Base-by-base conservation (phyloP, 2,888 invertebrate genomes). In the Standfussiana lucernea region DNA sequence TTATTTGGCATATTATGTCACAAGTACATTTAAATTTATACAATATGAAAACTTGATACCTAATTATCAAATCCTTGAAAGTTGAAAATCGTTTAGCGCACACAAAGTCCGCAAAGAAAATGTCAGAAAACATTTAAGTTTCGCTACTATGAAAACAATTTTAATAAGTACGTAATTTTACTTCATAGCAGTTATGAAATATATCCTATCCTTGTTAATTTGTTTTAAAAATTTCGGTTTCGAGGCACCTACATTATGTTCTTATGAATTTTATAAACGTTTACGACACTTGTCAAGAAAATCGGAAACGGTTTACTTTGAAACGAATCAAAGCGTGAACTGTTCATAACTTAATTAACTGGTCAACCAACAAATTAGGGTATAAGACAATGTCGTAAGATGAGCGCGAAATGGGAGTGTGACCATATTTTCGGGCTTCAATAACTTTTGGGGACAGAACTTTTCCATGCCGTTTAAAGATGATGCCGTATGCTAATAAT, bases 311-410 rank as follows among this genome's bases (percentile, higher is more conserved):
- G 32, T 72, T 75, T 13, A 61, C 5, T 65, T 32, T 6, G 28
- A 56, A 32, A 67, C 42, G 28, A 72, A 79, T 61, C 5, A 61
- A 56, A 56, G 68, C 82, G 50, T 75, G 75, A 72, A 72, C 42
- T 35, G 50, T 72, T 66, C 11, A 32, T 69, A 72, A 75, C 40
- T n/a, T 70, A 67, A 80, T 76, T 72, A 72, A 67, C 28, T 65
- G n/a, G 15, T 72, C 59, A 59, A 72, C 42, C 69, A 65, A 59
- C 28, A 81, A 83, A 77, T 76, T 76, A 62, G 18, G 2, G 50
- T 24, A 53, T 15, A 47, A 53, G 47, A 8, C 13, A 69, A 72
- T 83, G 50, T 69, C 15, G 67, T 56, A 74, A 74, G 40, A 68
- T 37, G 18, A 64, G 24, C 21, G n/a, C 28, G 47, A 61, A 83